Base-by-base conservation (phyloP, 2,888 invertebrate species). In the Napeogenes sylphis region DNA sequence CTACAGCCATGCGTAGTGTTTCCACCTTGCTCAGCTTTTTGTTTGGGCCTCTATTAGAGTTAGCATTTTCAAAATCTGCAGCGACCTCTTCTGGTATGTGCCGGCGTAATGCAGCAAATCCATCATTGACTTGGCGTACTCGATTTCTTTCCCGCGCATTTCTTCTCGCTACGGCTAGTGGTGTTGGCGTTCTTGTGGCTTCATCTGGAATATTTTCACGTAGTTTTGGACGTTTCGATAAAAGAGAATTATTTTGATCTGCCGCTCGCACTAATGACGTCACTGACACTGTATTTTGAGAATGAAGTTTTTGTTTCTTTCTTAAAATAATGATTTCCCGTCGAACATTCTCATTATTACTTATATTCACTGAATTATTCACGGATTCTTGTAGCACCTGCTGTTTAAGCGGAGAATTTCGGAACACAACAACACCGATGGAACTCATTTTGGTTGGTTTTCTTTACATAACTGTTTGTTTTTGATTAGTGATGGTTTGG, bases 111-210 rank as follows among this genome's bases (percentile, higher is more conserved):
- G 95, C 95, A 0, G 96, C 96, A 81, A 97, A 97, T 21, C 97
- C 97, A 76, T 96, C 95, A 85, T 97, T 97, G 35, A 97, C 97
- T 92, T 97, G 97, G 73, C 97, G 96, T 10, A 98, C 98, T 65
- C 98, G 92, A 85, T 98, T 98, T 30, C 98, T 91, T 91, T 98
- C 98, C 59, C 98, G 93, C 67, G 97, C 98, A 88, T 98, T 98
- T 76, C 98, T 91, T 55, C 97, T 91, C 0, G 97, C 97, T 6
- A 97, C 97, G 0, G 97, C 95, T 32, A 95, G 92, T 0, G 95
- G 96, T 58, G 94, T 94, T 3, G 95, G 94, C 63, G 93, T 84
- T 6, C 89, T 87, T 64, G 86, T 83, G 61, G 75, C 81, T 70
- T 81, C 92, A 73, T 76, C 92, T 74, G 73, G 90, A 79, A 76